Evolutionary conservation across 2,797 vertebrate species (phyloP).

Genomic region (Crypturellus tataupa): DNA sequence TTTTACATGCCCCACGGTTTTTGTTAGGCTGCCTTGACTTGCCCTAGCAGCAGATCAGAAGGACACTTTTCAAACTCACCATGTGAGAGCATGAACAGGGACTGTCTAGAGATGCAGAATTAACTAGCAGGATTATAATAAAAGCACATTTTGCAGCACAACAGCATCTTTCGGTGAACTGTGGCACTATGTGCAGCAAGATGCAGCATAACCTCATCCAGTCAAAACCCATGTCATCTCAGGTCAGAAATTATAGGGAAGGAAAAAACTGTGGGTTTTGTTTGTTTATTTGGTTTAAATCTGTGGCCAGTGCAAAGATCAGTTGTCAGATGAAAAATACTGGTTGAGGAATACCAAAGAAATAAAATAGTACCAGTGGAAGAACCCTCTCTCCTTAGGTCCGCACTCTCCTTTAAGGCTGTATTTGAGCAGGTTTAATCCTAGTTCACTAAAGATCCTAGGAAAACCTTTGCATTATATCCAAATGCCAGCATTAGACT

Average conservation of each 20-base stretch:
- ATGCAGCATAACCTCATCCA: constrained; percentile 16
- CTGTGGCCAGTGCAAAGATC: not conserved
- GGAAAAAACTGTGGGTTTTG: constrained; percentile 31
- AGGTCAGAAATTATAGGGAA: constrained; percentile 70
- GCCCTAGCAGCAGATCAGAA: not conserved
- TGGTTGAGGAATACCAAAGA: not conserved
- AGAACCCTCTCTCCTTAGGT: not conserved
- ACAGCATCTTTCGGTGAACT: not conserved
- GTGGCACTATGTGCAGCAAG: not conserved
- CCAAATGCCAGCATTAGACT: not conserved
- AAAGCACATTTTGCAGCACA: not conserved
- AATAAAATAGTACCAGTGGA: not conserved
- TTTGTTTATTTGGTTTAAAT: constrained; percentile 65
- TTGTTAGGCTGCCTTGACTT: not conserved
- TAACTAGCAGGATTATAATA: accelerated
- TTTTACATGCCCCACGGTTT: not conserved
- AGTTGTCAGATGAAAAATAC: constrained; percentile 41
- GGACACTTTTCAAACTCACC: not conserved
- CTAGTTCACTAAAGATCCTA: constrained; percentile 14
- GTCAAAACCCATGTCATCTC: constrained; percentile 49
- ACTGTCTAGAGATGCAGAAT: not conserved
- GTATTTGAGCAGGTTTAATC: not conserved
- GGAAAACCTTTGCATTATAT: not conserved
- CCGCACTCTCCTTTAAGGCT: not conserved
- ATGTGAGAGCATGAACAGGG: not conserved